These are phyloP conservation scores for Stegastes partitus DNA, from an alignment of 2,113 vertebrate genomes.

Conservation along the genomic window DNA sequence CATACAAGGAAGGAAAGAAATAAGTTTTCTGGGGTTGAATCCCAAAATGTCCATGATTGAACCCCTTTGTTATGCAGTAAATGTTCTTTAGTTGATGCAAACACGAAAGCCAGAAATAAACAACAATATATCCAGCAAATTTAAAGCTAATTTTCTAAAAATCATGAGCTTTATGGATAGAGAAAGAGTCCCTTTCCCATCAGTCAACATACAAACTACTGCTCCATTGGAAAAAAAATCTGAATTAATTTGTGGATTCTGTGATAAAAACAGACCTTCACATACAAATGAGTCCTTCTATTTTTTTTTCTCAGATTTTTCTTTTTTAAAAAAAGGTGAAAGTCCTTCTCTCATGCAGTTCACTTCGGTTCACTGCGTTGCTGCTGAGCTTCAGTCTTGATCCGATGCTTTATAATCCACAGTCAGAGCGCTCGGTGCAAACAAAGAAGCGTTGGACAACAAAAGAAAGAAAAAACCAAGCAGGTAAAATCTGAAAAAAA, in stretches of 20 bases:
- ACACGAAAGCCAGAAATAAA: not conserved
- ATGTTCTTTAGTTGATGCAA: not conserved
- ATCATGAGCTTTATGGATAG: not conserved
- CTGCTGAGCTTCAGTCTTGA: slow-evolving; percentile 85
- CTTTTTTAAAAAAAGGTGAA: slow-evolving; percentile 83
- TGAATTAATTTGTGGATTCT: not conserved
- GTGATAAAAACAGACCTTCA: slow-evolving; percentile 61
- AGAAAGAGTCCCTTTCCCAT: not conserved
- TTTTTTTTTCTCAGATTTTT: slow-evolving; percentile 35
- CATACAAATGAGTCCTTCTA: slow-evolving; percentile 50
- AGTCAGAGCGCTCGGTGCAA: slow-evolving; percentile 71
- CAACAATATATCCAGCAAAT: not conserved
- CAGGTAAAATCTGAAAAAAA: not conserved
- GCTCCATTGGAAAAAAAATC: not conserved
- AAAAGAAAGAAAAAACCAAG: slow-evolving; percentile 7
- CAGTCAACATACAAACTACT: not conserved
- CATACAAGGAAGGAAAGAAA: not conserved
- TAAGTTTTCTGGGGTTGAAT: not conserved
- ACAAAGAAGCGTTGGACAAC: slow-evolving; percentile 14
- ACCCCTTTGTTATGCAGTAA: not conserved
- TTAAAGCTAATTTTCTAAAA: not conserved
- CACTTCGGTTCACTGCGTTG: slow-evolving; percentile 85
- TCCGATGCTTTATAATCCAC: slow-evolving; percentile 64
- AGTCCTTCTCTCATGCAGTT: slow-evolving; percentile 83
- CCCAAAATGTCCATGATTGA: not conserved